Evolutionary conservation across 2,888 invertebrate species (phyloP), one percentile per base, ranked within the genome.

Genomic region (Adelphocoris suturalis): DNA sequence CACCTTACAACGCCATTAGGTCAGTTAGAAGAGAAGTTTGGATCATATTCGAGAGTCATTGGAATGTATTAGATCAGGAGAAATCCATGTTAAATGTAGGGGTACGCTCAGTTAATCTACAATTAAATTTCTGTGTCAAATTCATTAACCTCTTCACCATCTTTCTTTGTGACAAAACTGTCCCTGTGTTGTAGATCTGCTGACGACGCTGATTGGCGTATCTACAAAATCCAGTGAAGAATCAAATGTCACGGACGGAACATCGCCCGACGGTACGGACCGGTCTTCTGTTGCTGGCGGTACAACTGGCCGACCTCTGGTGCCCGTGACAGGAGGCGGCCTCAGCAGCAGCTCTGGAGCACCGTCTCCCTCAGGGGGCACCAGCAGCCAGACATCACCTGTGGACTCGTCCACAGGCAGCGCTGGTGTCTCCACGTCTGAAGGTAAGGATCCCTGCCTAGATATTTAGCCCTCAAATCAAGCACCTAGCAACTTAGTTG

Each of bases 321-420:
- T 48, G 46, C 86, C 86, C 3, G 61, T 85, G 27, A 85, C 61
- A 9, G 86, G 86, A 3, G 27, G 68, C 14, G 57, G 57, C 3
- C 19, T 37, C 75, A 27, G 86, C n/a, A 47, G 46, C 47, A 68
- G 68, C 47, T 75, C 86, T 14, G 61, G 68, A 0, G 52, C 27
- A 3, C 46, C 47, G 0, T 52, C 82, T 12, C 47, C 48, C 13
- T 47, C 75, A 23, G 86, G 86, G 11, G 75, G 47, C 48, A 27
- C 23, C n/a, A 48, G 82, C 48, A 80, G 80, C 27, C 85, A 85
- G 37, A 88, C 88, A 19, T 78, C 88, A 11, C 88, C 88, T 11
- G 76, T 78, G 3, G 88, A 88, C 28, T 14, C 52, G 19, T 80
- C 88, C 12, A 68, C 68, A 27, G 68, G 68, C 12, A 52, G 88